Percentiles rank a stretch among this genome's conserved stretches.
Evolutionary conservation across 2,888 invertebrate species (phyloP).

Genomic region (Hecatera dysodea): DNA sequence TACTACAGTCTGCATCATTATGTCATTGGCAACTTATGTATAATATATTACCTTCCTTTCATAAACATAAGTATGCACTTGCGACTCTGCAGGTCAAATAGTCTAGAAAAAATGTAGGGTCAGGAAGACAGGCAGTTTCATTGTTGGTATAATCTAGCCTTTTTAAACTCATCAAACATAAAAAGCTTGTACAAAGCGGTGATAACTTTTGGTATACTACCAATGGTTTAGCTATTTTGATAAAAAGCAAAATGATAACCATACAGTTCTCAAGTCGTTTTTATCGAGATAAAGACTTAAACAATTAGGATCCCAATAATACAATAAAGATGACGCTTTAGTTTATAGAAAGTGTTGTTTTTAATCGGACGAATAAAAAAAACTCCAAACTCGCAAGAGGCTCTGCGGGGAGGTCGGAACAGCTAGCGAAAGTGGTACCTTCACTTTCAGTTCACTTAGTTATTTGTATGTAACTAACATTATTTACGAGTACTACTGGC

Average conservation of each 20-base stretch:
- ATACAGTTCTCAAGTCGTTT: not conserved
- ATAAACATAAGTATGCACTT: not conserved
- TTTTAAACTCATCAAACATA: too few species aligned
- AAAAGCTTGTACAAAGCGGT: too few species aligned
- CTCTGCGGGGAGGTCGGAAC: conserved; percentile 67
- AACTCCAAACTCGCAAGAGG: conserved; percentile 64
- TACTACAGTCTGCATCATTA: not conserved
- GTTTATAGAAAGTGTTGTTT: conserved; percentile 73
- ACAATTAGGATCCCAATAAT: conserved; percentile 22
- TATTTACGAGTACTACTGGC: conserved; percentile 47
- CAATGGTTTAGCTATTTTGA: not conserved
- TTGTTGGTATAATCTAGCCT: not conserved
- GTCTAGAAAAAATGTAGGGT: not conserved
- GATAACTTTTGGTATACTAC: too few species aligned
- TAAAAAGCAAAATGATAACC: not conserved
- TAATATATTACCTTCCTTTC: not conserved
- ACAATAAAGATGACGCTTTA: conserved; percentile 45
- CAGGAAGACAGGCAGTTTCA: not conserved
- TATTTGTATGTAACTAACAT: conserved; percentile 55
- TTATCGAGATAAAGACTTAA: not conserved
- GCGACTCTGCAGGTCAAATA: not conserved
- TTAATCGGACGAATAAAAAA: conserved; percentile 68
- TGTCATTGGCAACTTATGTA: not conserved
- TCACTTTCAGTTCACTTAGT: conserved; percentile 79
- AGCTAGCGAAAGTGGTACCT: conserved; percentile 82